phyloP scores from a whole-genome alignment of 2,888 invertebrate species.

The Heterodera filipjevi region DNA sequence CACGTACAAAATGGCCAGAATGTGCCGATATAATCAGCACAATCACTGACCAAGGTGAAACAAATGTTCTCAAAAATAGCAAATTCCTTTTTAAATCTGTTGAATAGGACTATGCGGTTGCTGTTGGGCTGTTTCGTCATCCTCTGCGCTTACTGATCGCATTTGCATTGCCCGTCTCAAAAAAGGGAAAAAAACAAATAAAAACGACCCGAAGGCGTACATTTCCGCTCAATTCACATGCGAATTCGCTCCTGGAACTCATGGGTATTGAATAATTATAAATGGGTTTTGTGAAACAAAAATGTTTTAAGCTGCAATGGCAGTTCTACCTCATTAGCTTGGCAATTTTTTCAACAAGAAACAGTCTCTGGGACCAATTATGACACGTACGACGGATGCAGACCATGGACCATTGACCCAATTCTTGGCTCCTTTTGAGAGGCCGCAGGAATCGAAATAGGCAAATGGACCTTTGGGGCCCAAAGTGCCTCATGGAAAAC shows the following conservation, averaged over 20 bases:
- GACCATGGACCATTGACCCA: not conserved
- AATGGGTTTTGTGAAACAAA: not conserved
- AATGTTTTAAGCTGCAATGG: not conserved
- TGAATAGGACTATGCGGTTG: not conserved
- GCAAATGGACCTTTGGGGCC: too few species aligned
- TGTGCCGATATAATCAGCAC: conserved; percentile 13
- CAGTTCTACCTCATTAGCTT: not conserved
- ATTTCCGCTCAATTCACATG: not conserved
- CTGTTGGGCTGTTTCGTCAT: not conserved
- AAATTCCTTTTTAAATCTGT: too few species aligned
- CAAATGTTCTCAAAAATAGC: too few species aligned
- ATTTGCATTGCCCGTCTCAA: conserved; percentile 6
- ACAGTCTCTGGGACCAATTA: conserved; percentile 8
- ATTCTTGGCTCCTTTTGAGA: conserved; percentile 65
- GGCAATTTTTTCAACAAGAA: not conserved
- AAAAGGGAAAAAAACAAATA: not conserved
- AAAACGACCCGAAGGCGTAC: not conserved
- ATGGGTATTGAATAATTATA: not conserved
- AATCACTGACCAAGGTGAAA: conserved; percentile 12
- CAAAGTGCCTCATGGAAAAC: not conserved
- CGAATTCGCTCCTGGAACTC: not conserved
- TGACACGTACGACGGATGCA: conserved; percentile 1
- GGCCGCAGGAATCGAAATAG: too few species aligned
- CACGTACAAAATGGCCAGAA: conserved; percentile 17
- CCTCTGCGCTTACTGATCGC: not conserved